phyloP scores from a whole-genome alignment of 2,113 vertebrate species.

The Rhinogobius similis region DNA sequence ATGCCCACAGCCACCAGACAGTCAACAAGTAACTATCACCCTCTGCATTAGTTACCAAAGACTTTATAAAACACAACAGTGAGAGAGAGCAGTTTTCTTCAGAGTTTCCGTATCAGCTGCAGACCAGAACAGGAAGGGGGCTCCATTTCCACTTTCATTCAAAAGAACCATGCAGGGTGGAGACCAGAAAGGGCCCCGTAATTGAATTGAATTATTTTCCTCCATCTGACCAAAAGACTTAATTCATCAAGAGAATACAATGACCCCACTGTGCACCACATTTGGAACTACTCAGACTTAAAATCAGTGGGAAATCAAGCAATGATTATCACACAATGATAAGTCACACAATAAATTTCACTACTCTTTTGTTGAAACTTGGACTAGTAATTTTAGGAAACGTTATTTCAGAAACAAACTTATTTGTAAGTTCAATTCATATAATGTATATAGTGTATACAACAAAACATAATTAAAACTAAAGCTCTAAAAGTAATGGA shows the following conservation, averaged over 20 bases:
- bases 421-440: background rate
- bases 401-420: background rate
- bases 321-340: background rate
- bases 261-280: background rate
- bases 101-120: slow-evolving; percentile 59
- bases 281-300: slow-evolving; percentile 5
- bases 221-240: slow-evolving; percentile 21
- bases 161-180: slow-evolving; percentile 34
- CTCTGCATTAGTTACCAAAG: background rate
- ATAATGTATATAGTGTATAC: background rate
- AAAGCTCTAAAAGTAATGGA: background rate
- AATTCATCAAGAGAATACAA: slow-evolving; percentile 18
- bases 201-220: slow-evolving; percentile 21
- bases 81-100: too few relatives aligned
- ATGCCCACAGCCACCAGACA: slow-evolving; percentile 14
- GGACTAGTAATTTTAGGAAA: too few relatives aligned
- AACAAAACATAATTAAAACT: background rate
- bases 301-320: background rate
- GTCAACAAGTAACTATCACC: background rate
- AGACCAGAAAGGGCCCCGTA: slow-evolving; percentile 24
- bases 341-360: background rate
- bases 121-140: slow-evolving; percentile 61
- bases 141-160: slow-evolving; percentile 51
- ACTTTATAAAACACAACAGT: background rate
- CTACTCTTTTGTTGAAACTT: background rate